phyloP scores from a whole-genome alignment of 2,888 invertebrate species.

The Drosophila mercatorum region DNA sequence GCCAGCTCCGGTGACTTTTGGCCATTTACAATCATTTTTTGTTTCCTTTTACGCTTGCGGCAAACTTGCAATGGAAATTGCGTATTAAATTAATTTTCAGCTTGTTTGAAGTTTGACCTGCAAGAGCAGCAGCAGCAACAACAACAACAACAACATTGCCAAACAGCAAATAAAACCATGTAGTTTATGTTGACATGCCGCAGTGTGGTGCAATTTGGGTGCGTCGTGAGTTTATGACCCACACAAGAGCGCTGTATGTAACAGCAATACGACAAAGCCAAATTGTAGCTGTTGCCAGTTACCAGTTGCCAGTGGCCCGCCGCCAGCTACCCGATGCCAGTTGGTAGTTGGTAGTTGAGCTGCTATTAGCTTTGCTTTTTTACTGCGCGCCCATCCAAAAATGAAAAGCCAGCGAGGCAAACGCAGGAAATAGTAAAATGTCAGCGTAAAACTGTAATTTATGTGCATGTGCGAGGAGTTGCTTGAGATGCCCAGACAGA shows the following conservation, averaged over 20 bases:
- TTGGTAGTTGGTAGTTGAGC: not conserved
- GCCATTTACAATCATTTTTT: conserved; percentile 73
- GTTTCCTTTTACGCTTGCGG: conserved; percentile 30
- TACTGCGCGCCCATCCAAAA: conserved; percentile 65
- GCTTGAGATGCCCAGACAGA: conserved; percentile 26
- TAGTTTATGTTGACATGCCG: conserved; percentile 74
- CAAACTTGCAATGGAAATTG: conserved; percentile 61
- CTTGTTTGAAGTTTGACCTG: conserved; percentile 74
- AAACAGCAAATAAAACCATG: conserved; percentile 66
- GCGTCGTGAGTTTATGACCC: conserved; percentile 39
- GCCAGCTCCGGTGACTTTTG: conserved; percentile 73
- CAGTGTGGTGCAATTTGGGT: conserved; percentile 53
- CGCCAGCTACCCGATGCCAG: conserved; percentile 17
- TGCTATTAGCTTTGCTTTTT: conserved; percentile 75
- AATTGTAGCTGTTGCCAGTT: conserved; percentile 48
- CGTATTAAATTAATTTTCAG: conserved; percentile 78
- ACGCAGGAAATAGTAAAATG: conserved; percentile 77
- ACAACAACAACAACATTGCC: conserved; percentile 27
- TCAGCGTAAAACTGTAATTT: conserved; percentile 81
- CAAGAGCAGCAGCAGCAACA: conserved; percentile 25
- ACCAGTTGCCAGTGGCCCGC: conserved; percentile 28
- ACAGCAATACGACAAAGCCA: conserved; percentile 55
- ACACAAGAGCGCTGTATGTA: conserved; percentile 30
- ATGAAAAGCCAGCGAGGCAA: conserved; percentile 72
- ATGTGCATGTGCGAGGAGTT: conserved; percentile 70